These are phyloP conservation scores for Argyresthia albistria DNA, from an alignment of 2,888 invertebrate genomes.

Conservation along the genomic window DNA sequence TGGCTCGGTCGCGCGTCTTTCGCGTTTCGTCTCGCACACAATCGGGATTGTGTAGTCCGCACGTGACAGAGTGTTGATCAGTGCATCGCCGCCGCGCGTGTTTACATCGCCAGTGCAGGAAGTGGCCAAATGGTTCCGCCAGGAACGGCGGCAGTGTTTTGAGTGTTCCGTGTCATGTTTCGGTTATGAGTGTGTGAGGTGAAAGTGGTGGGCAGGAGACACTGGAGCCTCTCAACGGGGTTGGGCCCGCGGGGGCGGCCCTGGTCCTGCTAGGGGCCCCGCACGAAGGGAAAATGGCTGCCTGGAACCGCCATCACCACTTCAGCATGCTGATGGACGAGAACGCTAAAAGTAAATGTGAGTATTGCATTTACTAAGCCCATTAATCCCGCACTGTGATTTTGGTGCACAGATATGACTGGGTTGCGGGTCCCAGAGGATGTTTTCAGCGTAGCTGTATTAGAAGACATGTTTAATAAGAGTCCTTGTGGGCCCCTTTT, in stretches of 20 bases:
- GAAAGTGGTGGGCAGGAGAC: conserved; percentile 67
- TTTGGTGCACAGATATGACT: too few relatives aligned
- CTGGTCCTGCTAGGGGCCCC: conserved; percentile 73
- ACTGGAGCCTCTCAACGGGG: conserved; percentile 77
- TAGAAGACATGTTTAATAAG: too few relatives aligned
- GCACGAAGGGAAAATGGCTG: conserved; percentile 77
- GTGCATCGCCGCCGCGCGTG: conserved; percentile 51
- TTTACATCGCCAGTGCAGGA: conserved; percentile 67
- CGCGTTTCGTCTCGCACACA: conserved; percentile 29
- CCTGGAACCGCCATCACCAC: conserved; percentile 83
- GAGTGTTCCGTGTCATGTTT: conserved; percentile 53
- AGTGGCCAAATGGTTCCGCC: conserved; percentile 67
- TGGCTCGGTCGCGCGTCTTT: conserved; percentile 50
- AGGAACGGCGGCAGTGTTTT: conserved; percentile 49
- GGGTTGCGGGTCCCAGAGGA: too few relatives aligned
- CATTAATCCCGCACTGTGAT: too few relatives aligned
- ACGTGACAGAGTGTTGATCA: conserved; percentile 45
- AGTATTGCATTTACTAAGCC: conserved; percentile 31
- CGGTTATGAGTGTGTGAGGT: conserved; percentile 71
- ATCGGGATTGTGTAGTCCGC: conserved; percentile 37
- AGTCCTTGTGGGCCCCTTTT: too few relatives aligned
- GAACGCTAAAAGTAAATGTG: conserved; percentile 79
- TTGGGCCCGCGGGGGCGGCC: conserved; percentile 74
- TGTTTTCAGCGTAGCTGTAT: too few relatives aligned
- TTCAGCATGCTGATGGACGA: conserved; percentile 79